Percentiles rank a stretch among this genome's conserved stretches.
Evolutionary conservation across 2,797 vertebrate genomes (phyloP).

Genomic region (Percopsis omiscomaycus): DNA sequence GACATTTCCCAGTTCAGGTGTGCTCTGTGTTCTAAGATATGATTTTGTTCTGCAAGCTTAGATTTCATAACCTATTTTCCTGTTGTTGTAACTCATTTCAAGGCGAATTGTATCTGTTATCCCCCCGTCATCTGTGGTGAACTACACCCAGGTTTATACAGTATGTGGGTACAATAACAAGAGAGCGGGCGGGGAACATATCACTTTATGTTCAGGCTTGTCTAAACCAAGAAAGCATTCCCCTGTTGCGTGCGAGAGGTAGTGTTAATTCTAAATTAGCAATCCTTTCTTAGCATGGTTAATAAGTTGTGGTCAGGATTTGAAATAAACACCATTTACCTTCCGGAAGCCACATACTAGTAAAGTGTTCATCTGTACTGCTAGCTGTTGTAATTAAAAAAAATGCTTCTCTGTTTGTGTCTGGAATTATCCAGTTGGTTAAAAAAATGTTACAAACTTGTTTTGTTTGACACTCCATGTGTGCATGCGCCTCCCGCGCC

Average conservation of each 20-base stretch:
- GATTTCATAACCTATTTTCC: not conserved
- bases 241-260: constrained; percentile 4
- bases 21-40: not conserved
- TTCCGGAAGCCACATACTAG: no score
- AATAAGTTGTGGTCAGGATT: no score
- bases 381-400: no score
- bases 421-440: no score
- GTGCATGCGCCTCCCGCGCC: no score
- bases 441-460: no score
- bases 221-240: constrained; percentile 24
- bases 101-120: constrained; percentile 11
- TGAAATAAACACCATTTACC: no score
- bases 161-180: constrained; percentile 3
- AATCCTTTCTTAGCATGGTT: no score
- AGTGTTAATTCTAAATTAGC: constrained; percentile 20
- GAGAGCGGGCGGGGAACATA: constrained; percentile 19
- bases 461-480: no score
- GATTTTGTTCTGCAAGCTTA: not conserved
- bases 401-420: no score
- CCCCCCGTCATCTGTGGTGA: constrained; percentile 3
- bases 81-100: constrained; percentile 18
- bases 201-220: constrained; percentile 22
- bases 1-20: constrained; percentile 27
- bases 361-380: no score
- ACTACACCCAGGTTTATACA: constrained; percentile 32